phyloP scores from a whole-genome alignment of 2,797 vertebrate genomes.

The Vultur gryphus region DNA sequence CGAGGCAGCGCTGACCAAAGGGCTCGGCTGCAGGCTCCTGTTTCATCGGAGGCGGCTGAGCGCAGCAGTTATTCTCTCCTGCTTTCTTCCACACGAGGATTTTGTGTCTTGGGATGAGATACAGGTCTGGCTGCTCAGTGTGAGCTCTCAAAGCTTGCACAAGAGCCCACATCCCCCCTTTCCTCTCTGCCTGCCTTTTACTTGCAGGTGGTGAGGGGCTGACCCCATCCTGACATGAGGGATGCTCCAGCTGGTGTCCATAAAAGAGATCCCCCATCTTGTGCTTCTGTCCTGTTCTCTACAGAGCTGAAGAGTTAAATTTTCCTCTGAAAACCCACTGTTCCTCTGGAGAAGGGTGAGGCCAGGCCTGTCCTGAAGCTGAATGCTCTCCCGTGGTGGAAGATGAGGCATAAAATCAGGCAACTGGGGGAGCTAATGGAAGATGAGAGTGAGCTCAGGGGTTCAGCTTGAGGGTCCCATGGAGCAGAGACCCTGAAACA shows the following conservation, averaged over 20 bases:
- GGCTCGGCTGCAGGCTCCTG: not conserved
- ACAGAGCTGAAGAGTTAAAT: not conserved
- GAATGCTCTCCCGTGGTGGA: not conserved
- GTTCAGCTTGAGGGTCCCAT: not conserved
- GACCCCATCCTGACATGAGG: not conserved
- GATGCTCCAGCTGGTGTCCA: not conserved
- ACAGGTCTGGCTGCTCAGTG: not conserved
- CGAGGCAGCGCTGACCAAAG: not conserved
- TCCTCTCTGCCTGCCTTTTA: not conserved
- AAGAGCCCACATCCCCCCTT: fast-evolving
- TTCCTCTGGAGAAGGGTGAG: not conserved
- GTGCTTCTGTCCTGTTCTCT: not conserved
- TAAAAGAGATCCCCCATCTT: not conserved
- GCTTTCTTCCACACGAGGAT: not conserved
- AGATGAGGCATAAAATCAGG: not conserved
- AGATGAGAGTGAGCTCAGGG: not conserved
- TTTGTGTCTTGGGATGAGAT: not conserved
- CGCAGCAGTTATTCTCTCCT: not conserved
- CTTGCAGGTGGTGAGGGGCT: fast-evolving
- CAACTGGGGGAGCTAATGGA: not conserved
- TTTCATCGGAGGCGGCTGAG: not conserved
- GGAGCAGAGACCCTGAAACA: not conserved
- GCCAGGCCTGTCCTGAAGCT: not conserved
- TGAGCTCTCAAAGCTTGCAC: not conserved
- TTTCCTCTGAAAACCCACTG: not conserved